Base-by-base conservation (phyloP, 2,888 invertebrate species). In the Platycheirus rosarum region DNA sequence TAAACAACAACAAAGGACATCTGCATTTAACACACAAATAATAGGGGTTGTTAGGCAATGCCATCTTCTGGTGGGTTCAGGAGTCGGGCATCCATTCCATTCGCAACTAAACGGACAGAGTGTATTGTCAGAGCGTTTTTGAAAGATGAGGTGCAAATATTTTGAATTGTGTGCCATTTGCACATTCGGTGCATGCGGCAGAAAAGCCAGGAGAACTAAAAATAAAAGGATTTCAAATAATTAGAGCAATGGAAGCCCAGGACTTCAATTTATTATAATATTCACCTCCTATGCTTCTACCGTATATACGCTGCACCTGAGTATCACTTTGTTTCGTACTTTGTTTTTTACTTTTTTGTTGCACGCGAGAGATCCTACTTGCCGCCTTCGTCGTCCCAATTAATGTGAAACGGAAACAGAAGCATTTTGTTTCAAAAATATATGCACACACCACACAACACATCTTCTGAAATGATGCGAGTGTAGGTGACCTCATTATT, bases 1-100 rank as follows among this genome's bases (percentile, higher is more conserved):
- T 32, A 57, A 57, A 57, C 40, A 60, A 44, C n/a, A 44, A 42
- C 14, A 60, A 55, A 68, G 68, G 66, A 73, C 78, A 78, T 78
- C 77, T 71, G 77, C 71, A 71, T 78, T 71, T 78, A 71, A 78
- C 77, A 78, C 60, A 44, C 18, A 60, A 60, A 57, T 65, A n/a
- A 44, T 66, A 49, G 35, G 71, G 51, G 63, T 42, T 23, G 2
- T 23, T 32, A 66, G 57, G n/a, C 14, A 42, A 60, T 60, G 40
- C 42, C 60, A 42, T 26, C 26, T 55, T 55, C 37, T 55, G n/a
- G 35, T 1, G 37, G n/a, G 14, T 44, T 44, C n/a, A n/a, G n/a
- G n/a, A n/a, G 6, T 26, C 3, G 26, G 26, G 26, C 26, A 18
- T 42, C n/a, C 18, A 49, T 18, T 26, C 11, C 11, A 48, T 7